phyloP scores from a whole-genome alignment of 2,888 invertebrate species.

The Ischnus inquisitorius region DNA sequence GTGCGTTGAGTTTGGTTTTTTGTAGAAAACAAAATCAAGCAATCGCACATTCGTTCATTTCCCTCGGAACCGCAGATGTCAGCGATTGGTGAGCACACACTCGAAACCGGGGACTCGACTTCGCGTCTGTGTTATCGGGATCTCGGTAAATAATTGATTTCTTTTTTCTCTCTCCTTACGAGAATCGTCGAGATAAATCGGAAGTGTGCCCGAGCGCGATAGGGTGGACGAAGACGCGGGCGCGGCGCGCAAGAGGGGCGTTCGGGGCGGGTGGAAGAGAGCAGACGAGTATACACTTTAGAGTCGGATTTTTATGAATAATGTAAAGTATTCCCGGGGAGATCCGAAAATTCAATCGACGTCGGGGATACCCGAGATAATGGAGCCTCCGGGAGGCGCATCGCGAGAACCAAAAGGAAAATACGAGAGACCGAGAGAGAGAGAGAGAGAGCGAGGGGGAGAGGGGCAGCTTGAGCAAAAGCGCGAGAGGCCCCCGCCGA shows the following conservation, averaged over 20 bases:
- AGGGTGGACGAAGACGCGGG: conserved; percentile 43
- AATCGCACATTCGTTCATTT: background rate
- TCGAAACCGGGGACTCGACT: conserved; percentile 16
- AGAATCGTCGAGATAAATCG: conserved; percentile 42
- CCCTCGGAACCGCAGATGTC: conserved; percentile 6
- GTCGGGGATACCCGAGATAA: conserved; percentile 67
- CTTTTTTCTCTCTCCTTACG: conserved; percentile 15
- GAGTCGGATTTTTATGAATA: conserved; percentile 71
- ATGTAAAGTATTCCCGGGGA: conserved; percentile 68
- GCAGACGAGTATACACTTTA: conserved; percentile 63
- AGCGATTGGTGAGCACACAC: conserved; percentile 27
- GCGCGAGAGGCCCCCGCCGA: conserved; percentile 66
- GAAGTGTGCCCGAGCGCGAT: conserved; percentile 48
- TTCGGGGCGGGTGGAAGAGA: conserved; percentile 42
- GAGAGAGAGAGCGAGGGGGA: conserved; percentile 25
- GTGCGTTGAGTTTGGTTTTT: background rate
- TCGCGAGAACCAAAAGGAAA: conserved; percentile 30
- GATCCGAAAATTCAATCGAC: conserved; percentile 72
- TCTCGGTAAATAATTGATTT: conserved; percentile 59
- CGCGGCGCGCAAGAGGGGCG: background rate
- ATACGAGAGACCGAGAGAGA: conserved; percentile 55
- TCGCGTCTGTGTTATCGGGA: conserved; percentile 52
- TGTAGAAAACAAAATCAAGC: background rate
- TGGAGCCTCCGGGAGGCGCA: conserved; percentile 61
- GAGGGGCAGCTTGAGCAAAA: conserved; percentile 34